Evolutionary conservation across 2,888 invertebrate species (phyloP).

Genomic region (Drosophila sordidula): DNA sequence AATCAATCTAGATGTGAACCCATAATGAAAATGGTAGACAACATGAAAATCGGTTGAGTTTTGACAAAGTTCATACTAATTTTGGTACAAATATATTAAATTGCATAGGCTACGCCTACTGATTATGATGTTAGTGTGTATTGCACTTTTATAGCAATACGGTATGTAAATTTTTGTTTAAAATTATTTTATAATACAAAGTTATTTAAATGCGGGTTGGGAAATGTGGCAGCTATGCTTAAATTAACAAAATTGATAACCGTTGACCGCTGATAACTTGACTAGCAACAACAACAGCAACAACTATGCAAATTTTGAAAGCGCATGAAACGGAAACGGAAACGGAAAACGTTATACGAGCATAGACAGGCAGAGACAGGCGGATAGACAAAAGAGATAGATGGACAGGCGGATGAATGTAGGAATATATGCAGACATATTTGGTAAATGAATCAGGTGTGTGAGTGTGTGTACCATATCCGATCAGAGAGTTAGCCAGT

Average conservation of each 20-base stretch:
- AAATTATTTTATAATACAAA: slow-evolving; percentile 12
- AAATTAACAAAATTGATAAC: slow-evolving; percentile 43
- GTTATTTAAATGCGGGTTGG: slow-evolving; percentile 6
- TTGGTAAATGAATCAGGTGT: slow-evolving; percentile 3
- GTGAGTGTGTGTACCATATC: slow-evolving; percentile 34
- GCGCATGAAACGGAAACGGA: slow-evolving; percentile 59
- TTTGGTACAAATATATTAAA: too few species aligned
- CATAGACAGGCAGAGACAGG: slow-evolving; percentile 25
- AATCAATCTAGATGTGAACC: too few species aligned
- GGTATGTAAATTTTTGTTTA: not conserved
- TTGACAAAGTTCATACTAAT: too few species aligned
- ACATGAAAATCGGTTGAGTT: too few species aligned
- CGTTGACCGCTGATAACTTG: slow-evolving; percentile 37
- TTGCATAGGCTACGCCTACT: too few species aligned
- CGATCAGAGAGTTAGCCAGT: slow-evolving; percentile 57
- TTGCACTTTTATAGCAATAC: too few species aligned
- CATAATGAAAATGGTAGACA: too few species aligned
- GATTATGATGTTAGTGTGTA: too few species aligned
- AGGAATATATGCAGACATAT: slow-evolving; percentile 1
- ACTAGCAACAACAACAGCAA: slow-evolving; percentile 12
- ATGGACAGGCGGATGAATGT: slow-evolving; percentile 22
- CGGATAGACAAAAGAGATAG: slow-evolving; percentile 6
- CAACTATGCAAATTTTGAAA: slow-evolving; percentile 59
- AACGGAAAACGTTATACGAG: slow-evolving; percentile 67
- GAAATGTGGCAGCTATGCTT: slow-evolving; percentile 20